Conservation (phyloP, 30 jellyfish, hydroid and myxozoan species). For the Haliclystus octoradiatus region DNA sequence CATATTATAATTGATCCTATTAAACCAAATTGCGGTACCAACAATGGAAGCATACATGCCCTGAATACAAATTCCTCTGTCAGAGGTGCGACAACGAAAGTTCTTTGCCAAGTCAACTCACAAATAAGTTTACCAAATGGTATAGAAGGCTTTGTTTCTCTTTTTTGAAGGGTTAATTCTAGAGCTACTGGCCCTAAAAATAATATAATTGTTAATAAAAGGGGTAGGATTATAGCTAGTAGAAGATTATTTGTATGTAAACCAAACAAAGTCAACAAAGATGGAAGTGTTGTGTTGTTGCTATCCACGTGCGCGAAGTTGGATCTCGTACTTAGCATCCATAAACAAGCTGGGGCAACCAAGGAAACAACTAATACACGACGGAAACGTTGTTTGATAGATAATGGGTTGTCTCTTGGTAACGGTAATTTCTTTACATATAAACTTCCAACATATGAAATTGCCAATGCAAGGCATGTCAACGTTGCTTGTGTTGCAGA, state of each 20-base stretch:
- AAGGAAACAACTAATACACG: conserved; percentile 60
- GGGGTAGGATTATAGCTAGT: conserved; percentile 40
- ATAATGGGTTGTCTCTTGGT: conserved; percentile 84
- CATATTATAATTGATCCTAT: conserved; percentile 39
- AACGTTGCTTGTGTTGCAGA: conserved; percentile 15
- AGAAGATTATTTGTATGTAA: conserved; percentile 27
- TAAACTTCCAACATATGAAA: conserved; percentile 67
- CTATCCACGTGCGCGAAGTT: conserved; percentile 2
- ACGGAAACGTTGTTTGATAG: conserved; percentile 55
- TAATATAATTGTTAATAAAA: conserved; percentile 56
- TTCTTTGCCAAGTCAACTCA: conserved; percentile 7
- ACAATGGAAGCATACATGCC: conserved; percentile 87
- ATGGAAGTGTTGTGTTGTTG: neutral
- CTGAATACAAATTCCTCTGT: conserved; percentile 95
- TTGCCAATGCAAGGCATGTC: conserved; percentile 22
- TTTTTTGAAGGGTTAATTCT: neutral
- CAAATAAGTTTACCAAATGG: neutral
- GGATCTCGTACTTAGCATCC: conserved; percentile 14
- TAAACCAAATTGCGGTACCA: conserved; percentile 51
- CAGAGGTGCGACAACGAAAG: conserved; percentile 70
- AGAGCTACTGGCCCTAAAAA: conserved; percentile 70
- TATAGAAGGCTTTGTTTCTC: neutral
- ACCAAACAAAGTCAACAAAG: conserved; percentile 53
- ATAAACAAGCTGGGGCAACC: conserved; percentile 41
- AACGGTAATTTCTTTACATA: conserved; percentile 40